phyloP scores from a whole-genome alignment of 2,888 invertebrate genomes.

The Caenorhabditis afra region DNA sequence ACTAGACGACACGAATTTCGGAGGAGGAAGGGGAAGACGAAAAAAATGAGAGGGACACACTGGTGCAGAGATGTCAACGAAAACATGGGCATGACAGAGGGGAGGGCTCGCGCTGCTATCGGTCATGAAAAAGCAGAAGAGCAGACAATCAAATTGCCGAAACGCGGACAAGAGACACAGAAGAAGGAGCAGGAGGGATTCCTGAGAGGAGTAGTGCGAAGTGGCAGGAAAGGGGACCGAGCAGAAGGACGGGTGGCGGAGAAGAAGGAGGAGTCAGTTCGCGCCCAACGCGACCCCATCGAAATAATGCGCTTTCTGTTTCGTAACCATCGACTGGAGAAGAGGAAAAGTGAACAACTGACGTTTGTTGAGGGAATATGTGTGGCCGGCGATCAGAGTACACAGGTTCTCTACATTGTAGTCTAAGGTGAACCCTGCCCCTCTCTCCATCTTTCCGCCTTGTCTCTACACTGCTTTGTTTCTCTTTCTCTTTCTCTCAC shows the following conservation, averaged over 20 bases:
- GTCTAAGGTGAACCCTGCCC: slow-evolving; percentile 43
- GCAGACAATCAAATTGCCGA: slow-evolving; percentile 54
- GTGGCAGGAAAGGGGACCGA: background rate
- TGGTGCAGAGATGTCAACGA: slow-evolving; percentile 39
- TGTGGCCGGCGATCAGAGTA: slow-evolving; percentile 47
- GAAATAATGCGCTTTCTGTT: slow-evolving; percentile 24
- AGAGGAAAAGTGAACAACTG: slow-evolving; percentile 30
- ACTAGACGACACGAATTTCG: slow-evolving; percentile 37
- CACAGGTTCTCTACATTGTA: slow-evolving; percentile 48
- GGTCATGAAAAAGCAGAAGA: slow-evolving; percentile 56
- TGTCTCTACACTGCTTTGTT: too few relatives aligned
- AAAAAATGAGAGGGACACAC: slow-evolving; percentile 23
- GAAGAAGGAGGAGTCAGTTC: slow-evolving; percentile 11
- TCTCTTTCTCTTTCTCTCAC: background rate
- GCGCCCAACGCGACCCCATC: slow-evolving; percentile 2
- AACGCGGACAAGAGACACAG: slow-evolving; percentile 13
- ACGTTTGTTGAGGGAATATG: slow-evolving; percentile 20
- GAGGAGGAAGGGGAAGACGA: slow-evolving; percentile 17
- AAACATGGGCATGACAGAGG: slow-evolving; percentile 49
- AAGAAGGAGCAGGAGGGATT: slow-evolving; percentile 2
- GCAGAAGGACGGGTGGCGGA: background rate
- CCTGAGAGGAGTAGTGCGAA: slow-evolving; percentile 3
- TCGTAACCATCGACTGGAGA: slow-evolving; percentile 8
- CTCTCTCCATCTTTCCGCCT: background rate
- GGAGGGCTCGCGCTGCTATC: slow-evolving; percentile 32